Evolutionary conservation across 2,888 invertebrate genomes (phyloP), one percentile per base, ranked within the genome.

Genomic region (Leptinotarsa peninsularis): DNA sequence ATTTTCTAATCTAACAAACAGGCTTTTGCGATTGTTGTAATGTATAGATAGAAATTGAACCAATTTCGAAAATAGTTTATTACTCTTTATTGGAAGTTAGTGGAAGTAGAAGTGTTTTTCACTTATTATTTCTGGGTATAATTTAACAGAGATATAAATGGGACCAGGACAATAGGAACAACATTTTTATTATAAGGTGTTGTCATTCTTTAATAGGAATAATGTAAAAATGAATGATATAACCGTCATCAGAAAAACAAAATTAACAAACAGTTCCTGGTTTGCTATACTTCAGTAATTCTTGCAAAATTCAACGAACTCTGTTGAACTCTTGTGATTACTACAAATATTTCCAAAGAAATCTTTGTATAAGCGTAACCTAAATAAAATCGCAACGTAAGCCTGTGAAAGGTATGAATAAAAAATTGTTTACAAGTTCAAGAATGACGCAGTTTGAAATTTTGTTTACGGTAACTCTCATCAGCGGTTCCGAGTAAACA

Each of bases 381-480:
- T 70, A 70, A 58, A 70, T 70, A 70, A 58, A 69, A 21, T 33
- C 27, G 63, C 63, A 68, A 68, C 68, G 68, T 68, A 68, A 68
- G 54, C 52, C 54, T 54, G 27, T 43, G 63, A 63, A 63, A 63
- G 63, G 63, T 63, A 43, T 63, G 63, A 63, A 63, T 63, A 63
- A 63, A 63, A 63, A 63, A 63, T 63, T 63, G 63, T 63, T 63
- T 63, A 63, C 63, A 63, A 63, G 63, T 63, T 58, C 58, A 58
- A 58, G 58, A 49, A 58, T 58, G 54, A 70, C 70, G 70, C 58
- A 70, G 70, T 70, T 21, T 58, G 43, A 60, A 70, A 70, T 33
- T 63, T 63, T 63, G 63, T 63, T 63, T 63, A 63, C 63, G 63
- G 63, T 63, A 63, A 21, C 33, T 63, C 27, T n/a, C 63, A 63